Evolutionary conservation across 2,888 invertebrate genomes (phyloP).

Genomic region (Conomelus anceps): DNA sequence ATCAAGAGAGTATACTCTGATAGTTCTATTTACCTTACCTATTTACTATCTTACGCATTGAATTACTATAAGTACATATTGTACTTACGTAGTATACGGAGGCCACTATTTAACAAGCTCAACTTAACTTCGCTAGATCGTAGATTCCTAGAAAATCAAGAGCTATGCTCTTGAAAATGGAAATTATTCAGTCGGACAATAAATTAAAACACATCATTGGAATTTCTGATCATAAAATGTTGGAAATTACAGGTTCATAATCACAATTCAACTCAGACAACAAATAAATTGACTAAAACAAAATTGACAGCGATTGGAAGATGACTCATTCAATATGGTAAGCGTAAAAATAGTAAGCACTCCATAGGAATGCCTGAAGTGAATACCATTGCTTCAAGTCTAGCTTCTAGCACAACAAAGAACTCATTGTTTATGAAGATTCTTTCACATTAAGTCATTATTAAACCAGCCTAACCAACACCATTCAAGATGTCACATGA

Average conservation of each 20-base stretch:
- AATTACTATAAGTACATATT: no score
- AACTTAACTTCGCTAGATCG: no score
- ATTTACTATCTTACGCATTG: no score
- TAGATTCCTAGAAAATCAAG: no score
- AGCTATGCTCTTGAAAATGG: background rate
- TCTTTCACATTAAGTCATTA: no score
- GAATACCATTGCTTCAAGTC: background rate
- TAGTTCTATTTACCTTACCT: no score
- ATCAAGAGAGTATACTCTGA: no score
- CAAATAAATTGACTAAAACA: background rate
- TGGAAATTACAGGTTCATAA: background rate
- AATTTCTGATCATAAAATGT: background rate
- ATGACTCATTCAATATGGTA: background rate
- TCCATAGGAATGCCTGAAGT: background rate
- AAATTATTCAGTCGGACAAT: no score
- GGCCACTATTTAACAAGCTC: no score
- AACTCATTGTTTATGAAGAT: background rate
- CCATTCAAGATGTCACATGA: background rate
- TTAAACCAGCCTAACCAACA: background rate
- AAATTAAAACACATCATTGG: constrained; percentile 4
- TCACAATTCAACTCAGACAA: constrained; percentile 13
- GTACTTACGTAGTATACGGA: no score
- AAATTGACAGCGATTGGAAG: no score
- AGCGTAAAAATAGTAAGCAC: no score
- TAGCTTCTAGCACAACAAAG: background rate